phyloP scores from a whole-genome alignment of 2,888 invertebrate species.

The Pycnomerus fuliginosus region DNA sequence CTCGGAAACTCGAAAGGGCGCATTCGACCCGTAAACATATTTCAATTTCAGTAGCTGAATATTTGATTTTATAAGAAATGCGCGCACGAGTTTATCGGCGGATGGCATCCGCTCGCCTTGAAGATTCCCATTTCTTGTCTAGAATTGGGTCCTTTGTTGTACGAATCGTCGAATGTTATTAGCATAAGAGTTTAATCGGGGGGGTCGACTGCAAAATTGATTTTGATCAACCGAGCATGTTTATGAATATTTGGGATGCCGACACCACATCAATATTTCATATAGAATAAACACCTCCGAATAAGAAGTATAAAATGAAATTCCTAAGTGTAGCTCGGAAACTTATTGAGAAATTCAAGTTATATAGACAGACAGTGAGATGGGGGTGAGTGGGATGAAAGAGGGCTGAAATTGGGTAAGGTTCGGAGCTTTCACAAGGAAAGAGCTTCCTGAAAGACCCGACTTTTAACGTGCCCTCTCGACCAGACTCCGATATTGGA shows the following conservation, averaged over 20 bases:
- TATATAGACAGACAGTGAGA: slow-evolving; percentile 36
- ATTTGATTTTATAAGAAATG: slow-evolving; percentile 43
- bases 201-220: too few species aligned
- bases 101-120: slow-evolving; percentile 41
- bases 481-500: slow-evolving; percentile 36
- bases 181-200: too few species aligned
- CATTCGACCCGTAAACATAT: slow-evolving; percentile 37
- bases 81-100: slow-evolving; percentile 42
- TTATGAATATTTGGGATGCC: slow-evolving; percentile 9
- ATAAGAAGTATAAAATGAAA: slow-evolving; percentile 36
- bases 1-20: too few species aligned
- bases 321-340: slow-evolving; percentile 30
- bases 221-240: slow-evolving; percentile 6
- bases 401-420: slow-evolving; percentile 36
- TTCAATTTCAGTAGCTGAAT: slow-evolving; percentile 45
- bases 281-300: slow-evolving; percentile 18
- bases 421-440: slow-evolving; percentile 32
- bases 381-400: slow-evolving; percentile 29
- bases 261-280: slow-evolving; percentile 12
- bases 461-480: slow-evolving; percentile 34
- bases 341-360: slow-evolving; percentile 40
- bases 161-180: slow-evolving; percentile 1
- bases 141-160: slow-evolving; percentile 18
- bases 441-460: slow-evolving; percentile 25
- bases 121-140: slow-evolving; percentile 35